Conservation (phyloP, 2,797 vertebrate genomes). For the Smutsia gigantea region DNA sequence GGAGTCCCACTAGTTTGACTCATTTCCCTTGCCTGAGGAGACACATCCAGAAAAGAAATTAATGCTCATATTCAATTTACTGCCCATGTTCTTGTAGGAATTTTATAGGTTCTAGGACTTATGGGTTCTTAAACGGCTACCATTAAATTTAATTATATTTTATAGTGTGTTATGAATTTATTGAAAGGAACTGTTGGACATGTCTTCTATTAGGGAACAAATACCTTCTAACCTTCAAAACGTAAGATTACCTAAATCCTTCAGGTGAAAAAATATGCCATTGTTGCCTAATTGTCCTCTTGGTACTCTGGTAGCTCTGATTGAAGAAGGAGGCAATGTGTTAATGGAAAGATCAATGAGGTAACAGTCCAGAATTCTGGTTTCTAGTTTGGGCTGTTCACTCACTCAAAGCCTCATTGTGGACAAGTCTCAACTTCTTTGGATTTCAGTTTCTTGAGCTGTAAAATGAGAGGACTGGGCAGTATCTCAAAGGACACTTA, state of each 20-base stretch:
- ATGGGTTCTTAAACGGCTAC: background rate
- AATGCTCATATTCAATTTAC: too few relatives aligned
- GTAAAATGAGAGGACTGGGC: conserved; percentile 42
- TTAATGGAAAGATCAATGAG: background rate
- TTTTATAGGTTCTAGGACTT: background rate
- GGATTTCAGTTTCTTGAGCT: conserved; percentile 47
- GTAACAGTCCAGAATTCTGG: background rate
- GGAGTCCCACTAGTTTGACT: too few relatives aligned
- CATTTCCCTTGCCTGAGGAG: too few relatives aligned
- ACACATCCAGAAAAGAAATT: too few relatives aligned
- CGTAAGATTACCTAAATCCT: conserved; percentile 34
- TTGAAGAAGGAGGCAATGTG: background rate
- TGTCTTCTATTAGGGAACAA: background rate
- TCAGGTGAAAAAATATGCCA: conserved; percentile 41
- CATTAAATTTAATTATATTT: background rate
- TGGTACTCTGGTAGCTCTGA: background rate
- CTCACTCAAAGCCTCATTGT: conserved; percentile 48
- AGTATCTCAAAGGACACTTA: conserved; percentile 55
- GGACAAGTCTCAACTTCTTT: conserved; percentile 33
- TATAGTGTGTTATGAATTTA: background rate
- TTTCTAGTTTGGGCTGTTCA: conserved; percentile 21
- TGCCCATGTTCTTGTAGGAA: too few relatives aligned
- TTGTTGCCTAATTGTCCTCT: background rate
- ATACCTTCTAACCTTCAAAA: conserved; percentile 5
- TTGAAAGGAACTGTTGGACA: background rate